Percentiles rank a stretch among this genome's conserved stretches.
Evolutionary conservation across 2,113 vertebrate genomes (phyloP).

Genomic region (Glaucidium brasilianum): DNA sequence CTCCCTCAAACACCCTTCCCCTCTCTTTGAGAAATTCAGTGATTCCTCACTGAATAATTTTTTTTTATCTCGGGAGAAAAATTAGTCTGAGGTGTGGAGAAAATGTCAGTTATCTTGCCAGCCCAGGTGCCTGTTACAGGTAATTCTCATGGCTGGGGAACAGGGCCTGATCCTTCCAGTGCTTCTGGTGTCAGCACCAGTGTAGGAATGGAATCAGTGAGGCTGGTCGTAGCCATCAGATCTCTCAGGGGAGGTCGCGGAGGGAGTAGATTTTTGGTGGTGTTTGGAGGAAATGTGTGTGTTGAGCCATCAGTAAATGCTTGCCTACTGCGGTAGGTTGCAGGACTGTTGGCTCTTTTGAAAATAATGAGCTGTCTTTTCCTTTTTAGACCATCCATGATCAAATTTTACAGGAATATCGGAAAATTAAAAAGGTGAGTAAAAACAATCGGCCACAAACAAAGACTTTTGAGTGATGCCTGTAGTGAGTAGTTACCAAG

Average conservation of each 20-base stretch:
- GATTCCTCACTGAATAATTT: not conserved
- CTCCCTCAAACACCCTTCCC: not conserved
- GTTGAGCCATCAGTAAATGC: accelerated
- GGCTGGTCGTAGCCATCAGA: accelerated
- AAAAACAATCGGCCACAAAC: not conserved
- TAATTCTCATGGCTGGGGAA: not conserved
- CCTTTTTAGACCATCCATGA: constrained; percentile 88
- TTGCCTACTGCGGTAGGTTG: not conserved
- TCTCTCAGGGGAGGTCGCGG: accelerated
- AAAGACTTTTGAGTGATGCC: not conserved
- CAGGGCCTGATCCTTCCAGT: not conserved
- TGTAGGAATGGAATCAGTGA: accelerated
- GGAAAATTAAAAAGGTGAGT: constrained; percentile 95
- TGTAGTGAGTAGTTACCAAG: not conserved
- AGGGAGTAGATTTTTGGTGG: not conserved
- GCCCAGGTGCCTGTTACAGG: not conserved
- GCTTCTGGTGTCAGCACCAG: not conserved
- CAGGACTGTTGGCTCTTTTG: not conserved
- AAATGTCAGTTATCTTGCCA: not conserved
- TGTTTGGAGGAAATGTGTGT: not conserved
- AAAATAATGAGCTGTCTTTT: not conserved
- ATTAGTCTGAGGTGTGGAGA: not conserved
- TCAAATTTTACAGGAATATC: constrained; percentile 97
- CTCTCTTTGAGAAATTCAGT: not conserved
- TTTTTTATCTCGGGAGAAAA: not conserved